Conservation (phyloP, 2,797 vertebrate species). For the Scolopax rusticola region DNA sequence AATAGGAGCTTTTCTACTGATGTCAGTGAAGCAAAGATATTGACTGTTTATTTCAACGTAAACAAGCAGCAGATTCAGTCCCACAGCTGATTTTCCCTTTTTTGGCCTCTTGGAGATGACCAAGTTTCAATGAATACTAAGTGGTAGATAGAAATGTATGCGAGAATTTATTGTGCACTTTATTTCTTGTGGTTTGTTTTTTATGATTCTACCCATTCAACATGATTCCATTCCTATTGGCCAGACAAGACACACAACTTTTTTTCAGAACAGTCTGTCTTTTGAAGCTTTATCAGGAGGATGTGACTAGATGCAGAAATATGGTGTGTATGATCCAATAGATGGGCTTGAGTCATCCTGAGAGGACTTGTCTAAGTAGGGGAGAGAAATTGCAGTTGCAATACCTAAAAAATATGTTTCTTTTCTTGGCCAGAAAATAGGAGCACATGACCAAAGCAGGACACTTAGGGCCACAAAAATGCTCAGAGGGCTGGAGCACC, state of each 20-base stretch:
- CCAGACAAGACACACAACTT: background rate
- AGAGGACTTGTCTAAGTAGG: background rate
- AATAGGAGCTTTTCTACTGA: background rate
- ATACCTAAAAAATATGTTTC: background rate
- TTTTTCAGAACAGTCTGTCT: background rate
- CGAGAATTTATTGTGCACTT: background rate
- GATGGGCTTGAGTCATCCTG: background rate
- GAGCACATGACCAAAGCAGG: background rate
- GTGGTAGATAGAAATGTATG: rapidly evolving
- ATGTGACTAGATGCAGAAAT: background rate
- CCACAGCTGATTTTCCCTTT: background rate
- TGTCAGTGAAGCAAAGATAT: background rate
- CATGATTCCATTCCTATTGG: background rate
- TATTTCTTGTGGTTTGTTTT: background rate
- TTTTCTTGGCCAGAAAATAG: background rate
- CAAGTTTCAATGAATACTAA: background rate
- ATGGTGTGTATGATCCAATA: background rate
- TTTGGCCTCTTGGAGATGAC: background rate
- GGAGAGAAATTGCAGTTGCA: background rate
- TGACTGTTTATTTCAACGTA: background rate
- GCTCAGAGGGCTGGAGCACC: no score
- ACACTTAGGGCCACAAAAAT: background rate
- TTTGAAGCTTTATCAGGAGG: background rate
- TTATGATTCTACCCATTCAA: background rate
- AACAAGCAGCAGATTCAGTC: background rate